phyloP scores from a whole-genome alignment of 2,113 vertebrate genomes.

The Tachycineta bicolor region DNA sequence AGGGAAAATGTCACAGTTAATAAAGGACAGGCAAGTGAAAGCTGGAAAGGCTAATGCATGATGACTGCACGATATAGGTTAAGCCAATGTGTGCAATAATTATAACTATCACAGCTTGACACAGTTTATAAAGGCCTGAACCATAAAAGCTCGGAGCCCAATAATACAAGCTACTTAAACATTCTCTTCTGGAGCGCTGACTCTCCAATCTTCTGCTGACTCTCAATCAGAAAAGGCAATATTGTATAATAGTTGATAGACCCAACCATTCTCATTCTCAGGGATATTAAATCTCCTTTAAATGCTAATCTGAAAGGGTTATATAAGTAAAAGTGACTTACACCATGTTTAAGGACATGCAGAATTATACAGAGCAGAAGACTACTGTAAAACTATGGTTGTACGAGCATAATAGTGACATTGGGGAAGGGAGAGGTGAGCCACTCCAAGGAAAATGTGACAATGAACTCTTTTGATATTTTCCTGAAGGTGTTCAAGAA shows the following conservation, averaged over 20 bases:
- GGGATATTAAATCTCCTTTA: neutral
- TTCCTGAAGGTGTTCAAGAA: neutral
- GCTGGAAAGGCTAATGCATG: conserved; percentile 40
- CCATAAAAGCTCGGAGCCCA: neutral
- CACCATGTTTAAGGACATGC: neutral
- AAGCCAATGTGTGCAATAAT: conserved; percentile 35
- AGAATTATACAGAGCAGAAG: neutral
- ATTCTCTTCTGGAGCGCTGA: neutral
- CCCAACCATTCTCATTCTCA: neutral
- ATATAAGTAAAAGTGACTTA: neutral
- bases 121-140: conserved; percentile 42
- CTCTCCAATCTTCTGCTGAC: neutral
- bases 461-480: neutral
- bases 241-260: neutral
- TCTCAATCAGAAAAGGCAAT: neutral
- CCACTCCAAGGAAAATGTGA: neutral
- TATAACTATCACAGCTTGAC: conserved; percentile 38
- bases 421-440: neutral
- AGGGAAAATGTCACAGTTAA: conserved; percentile 64
- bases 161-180: neutral
- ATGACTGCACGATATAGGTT: conserved; percentile 10
- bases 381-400: neutral
- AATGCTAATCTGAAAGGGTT: neutral
- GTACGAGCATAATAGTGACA: neutral
- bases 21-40: conserved; percentile 37